Evolutionary conservation across 2,888 invertebrate genomes (phyloP), one percentile per base, ranked within the genome.

Genomic region (Drosophila gaucha): DNA sequence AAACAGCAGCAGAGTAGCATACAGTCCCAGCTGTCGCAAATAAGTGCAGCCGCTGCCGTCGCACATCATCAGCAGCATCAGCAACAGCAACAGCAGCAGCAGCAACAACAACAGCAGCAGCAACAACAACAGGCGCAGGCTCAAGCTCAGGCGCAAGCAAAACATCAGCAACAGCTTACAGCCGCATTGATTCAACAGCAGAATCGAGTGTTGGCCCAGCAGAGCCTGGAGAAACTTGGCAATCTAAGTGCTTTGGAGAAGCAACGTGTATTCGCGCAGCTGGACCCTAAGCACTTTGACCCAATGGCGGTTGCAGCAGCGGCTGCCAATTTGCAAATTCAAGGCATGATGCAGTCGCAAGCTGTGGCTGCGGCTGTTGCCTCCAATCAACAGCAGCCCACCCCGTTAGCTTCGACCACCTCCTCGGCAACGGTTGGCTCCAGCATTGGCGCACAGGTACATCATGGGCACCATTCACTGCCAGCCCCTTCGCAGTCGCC

Each of bases 101-200:
- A 71, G 0, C 73, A 58, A 0, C 74, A 90, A 58, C 74, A 82
- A 67, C 91, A 62, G 52, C 90, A 59, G 71, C 90, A 54, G 58
- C 84, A 64, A 0, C 71, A 72, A 0, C 77, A 76, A 0, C 56
- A 80, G 9, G 93, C 92, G 2, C 77, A 78, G 12, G 78, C 67
- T 60, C 67, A 67, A 38, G 65, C 65, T 18, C 68, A 68, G 12
- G 91, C 91, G 2, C 89, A 90, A 56, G 78, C 89, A 2, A 93
- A 92, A 50, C 94, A 94, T 71, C 95, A 95, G 75, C 95, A 95
- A 75, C 94, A 94, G 88, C 93, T 95, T 82, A 93, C 93, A 4
- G 93, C 93, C 1, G 93, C 93, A 8, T 88, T 95, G 43, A 93
- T 95, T 62, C 95, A 95, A 80, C 95, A 95, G 74, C 95, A 95